Evolutionary conservation across 2,797 vertebrate genomes (phyloP).

Genomic region (Arctocebus calabarensis): DNA sequence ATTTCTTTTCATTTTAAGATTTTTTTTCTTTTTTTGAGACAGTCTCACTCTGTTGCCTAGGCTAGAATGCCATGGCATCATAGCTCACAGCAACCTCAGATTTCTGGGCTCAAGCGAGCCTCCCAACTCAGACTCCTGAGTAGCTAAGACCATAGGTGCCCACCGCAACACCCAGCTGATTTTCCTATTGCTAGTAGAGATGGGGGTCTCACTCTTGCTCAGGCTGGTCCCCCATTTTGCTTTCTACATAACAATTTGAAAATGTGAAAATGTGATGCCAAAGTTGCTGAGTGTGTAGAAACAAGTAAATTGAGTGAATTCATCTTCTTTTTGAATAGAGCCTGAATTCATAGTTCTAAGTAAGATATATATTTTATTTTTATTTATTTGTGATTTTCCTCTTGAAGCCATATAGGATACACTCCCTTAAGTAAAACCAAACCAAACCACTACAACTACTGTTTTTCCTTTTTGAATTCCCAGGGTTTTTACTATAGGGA

Average conservation of each 20-base stretch:
- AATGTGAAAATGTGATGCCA: background rate
- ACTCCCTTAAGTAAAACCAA: background rate
- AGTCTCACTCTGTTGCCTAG: too few species aligned
- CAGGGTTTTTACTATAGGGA: background rate
- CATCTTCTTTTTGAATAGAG: background rate
- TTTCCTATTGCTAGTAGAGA: too few species aligned
- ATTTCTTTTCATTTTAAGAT: background rate
- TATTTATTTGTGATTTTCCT: slow-evolving; percentile 48
- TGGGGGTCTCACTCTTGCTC: too few species aligned
- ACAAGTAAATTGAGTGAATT: background rate
- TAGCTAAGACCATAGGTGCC: too few species aligned
- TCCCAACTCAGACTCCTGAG: too few species aligned
- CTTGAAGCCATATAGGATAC: background rate
- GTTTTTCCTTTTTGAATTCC: background rate
- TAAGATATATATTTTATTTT: slow-evolving; percentile 3
- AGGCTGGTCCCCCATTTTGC: background rate
- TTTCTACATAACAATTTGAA: slow-evolving; percentile 1
- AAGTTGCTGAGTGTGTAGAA: background rate
- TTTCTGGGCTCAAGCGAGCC: too few species aligned
- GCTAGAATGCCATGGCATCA: too few species aligned
- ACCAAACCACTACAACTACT: background rate
- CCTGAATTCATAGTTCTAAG: background rate
- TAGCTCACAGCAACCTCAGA: too few species aligned
- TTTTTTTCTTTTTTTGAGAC: slow-evolving; percentile 13
- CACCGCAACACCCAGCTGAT: too few species aligned